A percentile compares a stretch with the other conserved stretches of the same genome.
These are phyloP conservation scores for Geopemphigus sp. DNA, from an alignment of 1,140 invertebrate species.

Conservation along the genomic window DNA sequence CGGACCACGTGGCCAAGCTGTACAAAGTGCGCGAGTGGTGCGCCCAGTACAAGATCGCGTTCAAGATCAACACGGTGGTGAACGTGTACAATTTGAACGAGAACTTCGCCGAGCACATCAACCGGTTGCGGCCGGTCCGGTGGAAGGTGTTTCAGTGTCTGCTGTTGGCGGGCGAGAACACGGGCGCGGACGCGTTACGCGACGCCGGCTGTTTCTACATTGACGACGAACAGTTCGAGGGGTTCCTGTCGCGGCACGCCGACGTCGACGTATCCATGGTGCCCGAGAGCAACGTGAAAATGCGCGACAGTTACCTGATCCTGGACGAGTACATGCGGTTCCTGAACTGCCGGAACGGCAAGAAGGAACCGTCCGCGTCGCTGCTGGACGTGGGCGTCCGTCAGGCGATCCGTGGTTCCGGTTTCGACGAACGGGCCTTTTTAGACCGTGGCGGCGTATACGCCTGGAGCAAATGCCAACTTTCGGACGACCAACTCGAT, in stretches of 20 bases:
- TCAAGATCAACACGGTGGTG: slow-evolving; percentile 61
- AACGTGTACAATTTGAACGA: slow-evolving; percentile 59
- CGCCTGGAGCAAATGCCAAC: slow-evolving; percentile 56
- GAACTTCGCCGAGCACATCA: slow-evolving; percentile 57
- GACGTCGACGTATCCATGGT: slow-evolving; percentile 57
- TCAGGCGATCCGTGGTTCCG: slow-evolving; percentile 57
- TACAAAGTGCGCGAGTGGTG: slow-evolving; percentile 57
- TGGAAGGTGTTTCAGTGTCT: slow-evolving; percentile 60
- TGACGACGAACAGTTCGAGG: slow-evolving; percentile 56
- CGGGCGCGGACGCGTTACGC: slow-evolving; percentile 56
- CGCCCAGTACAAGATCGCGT: slow-evolving; percentile 56
- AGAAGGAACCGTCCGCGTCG: slow-evolving; percentile 57
- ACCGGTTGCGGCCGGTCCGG: slow-evolving; percentile 56
- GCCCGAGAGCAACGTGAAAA: slow-evolving; percentile 59
- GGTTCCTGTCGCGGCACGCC: slow-evolving; percentile 55
- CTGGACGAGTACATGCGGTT: slow-evolving; percentile 61
- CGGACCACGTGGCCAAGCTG: slow-evolving; percentile 56
- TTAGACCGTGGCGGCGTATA: slow-evolving; percentile 59
- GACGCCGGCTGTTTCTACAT: slow-evolving; percentile 58
- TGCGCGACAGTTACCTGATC: slow-evolving; percentile 60
- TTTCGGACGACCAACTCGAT: not conserved
- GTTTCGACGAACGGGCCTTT: slow-evolving; percentile 60
- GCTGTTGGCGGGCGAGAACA: slow-evolving; percentile 59
- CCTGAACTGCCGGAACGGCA: slow-evolving; percentile 57
- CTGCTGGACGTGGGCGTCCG: slow-evolving; percentile 58